phyloP scores from a whole-genome alignment of 1,140 invertebrate genomes.

The Octopus sinensis region DNA sequence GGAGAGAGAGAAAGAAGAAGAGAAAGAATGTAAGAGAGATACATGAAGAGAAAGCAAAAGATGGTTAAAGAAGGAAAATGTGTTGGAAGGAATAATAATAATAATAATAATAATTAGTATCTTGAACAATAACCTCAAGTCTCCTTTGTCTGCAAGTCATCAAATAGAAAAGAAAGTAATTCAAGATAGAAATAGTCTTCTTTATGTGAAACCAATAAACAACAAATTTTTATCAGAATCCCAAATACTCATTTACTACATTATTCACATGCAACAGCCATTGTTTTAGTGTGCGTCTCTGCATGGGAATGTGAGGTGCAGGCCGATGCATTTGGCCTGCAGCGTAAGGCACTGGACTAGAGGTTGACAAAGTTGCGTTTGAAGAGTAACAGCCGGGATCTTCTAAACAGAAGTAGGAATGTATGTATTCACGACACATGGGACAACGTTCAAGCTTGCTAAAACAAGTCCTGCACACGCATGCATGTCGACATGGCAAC shows the following conservation, averaged over 20 bases:
- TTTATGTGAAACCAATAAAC: no score
- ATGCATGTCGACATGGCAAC: neutral
- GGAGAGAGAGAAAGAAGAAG: no score
- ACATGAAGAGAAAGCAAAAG: no score
- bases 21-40: no score
- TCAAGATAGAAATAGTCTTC: no score
- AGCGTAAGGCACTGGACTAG: neutral
- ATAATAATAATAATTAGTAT: no score
- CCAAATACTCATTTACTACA: neutral
- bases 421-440: neutral
- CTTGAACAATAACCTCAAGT: no score
- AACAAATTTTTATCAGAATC: neutral
- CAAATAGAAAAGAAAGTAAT: no score
- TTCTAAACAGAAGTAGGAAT: conserved; percentile 4
- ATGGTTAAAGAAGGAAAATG: no score
- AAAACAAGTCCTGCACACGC: neutral
- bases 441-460: neutral
- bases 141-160: no score
- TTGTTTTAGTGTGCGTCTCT: neutral
- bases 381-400: neutral
- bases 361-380: neutral
- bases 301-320: neutral
- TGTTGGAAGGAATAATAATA: no score
- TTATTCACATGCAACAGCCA: neutral
- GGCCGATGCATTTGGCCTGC: neutral